Percentiles rank a stretch among this genome's conserved stretches.
Evolutionary conservation across 2,888 invertebrate species (phyloP).

Genomic region (Diarsia dahlii): DNA sequence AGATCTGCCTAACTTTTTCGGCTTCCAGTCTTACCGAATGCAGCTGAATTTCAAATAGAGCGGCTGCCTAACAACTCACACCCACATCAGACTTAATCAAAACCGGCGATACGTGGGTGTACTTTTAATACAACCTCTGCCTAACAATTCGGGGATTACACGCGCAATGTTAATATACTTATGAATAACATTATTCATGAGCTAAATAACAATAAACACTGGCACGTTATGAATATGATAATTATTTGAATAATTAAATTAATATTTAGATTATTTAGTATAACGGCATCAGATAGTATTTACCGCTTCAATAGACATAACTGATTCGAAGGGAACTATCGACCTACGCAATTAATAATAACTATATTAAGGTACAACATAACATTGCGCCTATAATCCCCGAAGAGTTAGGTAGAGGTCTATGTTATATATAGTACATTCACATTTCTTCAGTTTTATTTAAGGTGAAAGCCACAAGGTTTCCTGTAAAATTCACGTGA

Average conservation of each 20-base stretch:
- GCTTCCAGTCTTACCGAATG: too few relatives aligned
- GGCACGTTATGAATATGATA: background rate
- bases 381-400: background rate
- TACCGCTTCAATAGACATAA: slow-evolving; percentile 7
- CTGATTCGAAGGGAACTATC: slow-evolving; percentile 15
- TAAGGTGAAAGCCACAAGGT: too few relatives aligned
- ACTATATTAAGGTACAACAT: background rate
- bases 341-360: slow-evolving; percentile 14
- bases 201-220: slow-evolving; percentile 26
- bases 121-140: background rate
- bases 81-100: background rate
- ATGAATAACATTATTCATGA: slow-evolving; percentile 19
- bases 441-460: too few relatives aligned
- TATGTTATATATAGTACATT: too few relatives aligned
- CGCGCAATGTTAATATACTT: background rate
- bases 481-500: too few relatives aligned
- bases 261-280: slow-evolving; percentile 13
- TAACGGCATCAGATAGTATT: slow-evolving; percentile 15
- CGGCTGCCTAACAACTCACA: too few relatives aligned
- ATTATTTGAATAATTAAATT: slow-evolving; percentile 32
- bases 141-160: background rate
- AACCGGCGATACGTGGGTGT: background rate
- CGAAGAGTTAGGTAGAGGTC: background rate
- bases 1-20: too few relatives aligned
- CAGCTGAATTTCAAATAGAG: too few relatives aligned